These are phyloP conservation scores for Patiria miniata DNA, from an alignment of 35 echinoderm and acorn worm genomes.

Conservation along the genomic window DNA sequence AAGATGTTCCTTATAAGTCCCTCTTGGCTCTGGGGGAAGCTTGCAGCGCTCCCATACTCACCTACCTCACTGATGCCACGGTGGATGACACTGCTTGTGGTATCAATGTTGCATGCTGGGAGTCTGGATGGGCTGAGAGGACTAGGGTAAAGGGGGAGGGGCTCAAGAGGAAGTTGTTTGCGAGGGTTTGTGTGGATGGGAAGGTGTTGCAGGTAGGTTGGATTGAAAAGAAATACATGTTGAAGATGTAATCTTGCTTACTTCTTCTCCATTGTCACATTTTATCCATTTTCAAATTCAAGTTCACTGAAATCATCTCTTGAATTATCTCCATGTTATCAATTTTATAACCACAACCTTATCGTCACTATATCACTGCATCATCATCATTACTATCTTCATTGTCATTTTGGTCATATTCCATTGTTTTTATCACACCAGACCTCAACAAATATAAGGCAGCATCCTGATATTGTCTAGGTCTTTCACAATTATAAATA, in stretches of 20 bases:
- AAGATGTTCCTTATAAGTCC: conserved; percentile 25
- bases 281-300: too few relatives aligned
- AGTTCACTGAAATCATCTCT: too few relatives aligned
- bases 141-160: background rate
- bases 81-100: background rate
- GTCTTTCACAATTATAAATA: too few relatives aligned
- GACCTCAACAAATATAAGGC: too few relatives aligned
- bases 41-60: background rate
- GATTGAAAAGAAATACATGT: background rate
- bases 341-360: background rate
- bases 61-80: conserved; percentile 33
- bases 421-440: too few relatives aligned
- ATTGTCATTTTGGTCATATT: background rate
- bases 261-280: too few relatives aligned
- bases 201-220: conserved; percentile 3
- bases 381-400: background rate
- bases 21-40: conserved; percentile 26
- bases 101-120: background rate
- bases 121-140: background rate
- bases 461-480: too few relatives aligned
- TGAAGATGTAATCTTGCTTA: too few relatives aligned
- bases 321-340: background rate
- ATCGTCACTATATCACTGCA: background rate
- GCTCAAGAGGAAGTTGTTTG: background rate
- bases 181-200: background rate